Conservation (phyloP, 1,140 invertebrate species). For the Trachymyrmex cornetzi region DNA sequence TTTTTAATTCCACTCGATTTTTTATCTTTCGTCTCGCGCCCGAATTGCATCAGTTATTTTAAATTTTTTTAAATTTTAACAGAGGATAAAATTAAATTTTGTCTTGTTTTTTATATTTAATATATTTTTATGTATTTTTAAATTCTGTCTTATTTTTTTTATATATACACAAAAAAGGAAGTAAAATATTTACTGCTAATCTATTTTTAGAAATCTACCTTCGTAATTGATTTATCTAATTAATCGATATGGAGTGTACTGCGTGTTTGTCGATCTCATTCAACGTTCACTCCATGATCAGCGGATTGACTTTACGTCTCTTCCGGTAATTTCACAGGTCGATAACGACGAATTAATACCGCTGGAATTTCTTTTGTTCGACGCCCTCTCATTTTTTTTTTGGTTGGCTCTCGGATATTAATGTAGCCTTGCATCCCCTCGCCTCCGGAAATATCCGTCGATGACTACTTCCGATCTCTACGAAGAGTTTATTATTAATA, state of each 20-base stretch:
- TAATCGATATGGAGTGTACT: background rate
- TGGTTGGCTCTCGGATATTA: constrained; percentile 37
- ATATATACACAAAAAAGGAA: background rate
- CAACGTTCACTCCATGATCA: background rate
- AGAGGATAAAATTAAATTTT: background rate
- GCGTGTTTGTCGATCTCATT: background rate
- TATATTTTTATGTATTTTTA: too few relatives aligned
- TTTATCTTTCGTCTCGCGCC: background rate
- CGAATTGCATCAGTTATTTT: background rate
- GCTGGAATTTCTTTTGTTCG: constrained; percentile 69
- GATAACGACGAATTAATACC: constrained; percentile 69
- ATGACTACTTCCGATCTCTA: constrained; percentile 36
- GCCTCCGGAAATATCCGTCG: constrained; percentile 43
- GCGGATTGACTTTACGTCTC: constrained; percentile 50
- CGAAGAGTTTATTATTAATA: constrained; percentile 28
- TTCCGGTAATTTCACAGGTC: constrained; percentile 76
- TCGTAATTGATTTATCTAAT: background rate
- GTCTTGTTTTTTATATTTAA: background rate
- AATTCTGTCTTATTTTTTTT: background rate
- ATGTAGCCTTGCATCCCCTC: constrained; percentile 31
- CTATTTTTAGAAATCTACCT: background rate
- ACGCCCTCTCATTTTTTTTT: constrained; percentile 28
- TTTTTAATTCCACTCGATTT: background rate
- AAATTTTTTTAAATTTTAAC: background rate
- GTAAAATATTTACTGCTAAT: background rate